A percentile compares a stretch with the other conserved stretches of the same genome.
Conservation (phyloP, 2,888 invertebrate species). For the Pyrocoelia pectoralis region DNA sequence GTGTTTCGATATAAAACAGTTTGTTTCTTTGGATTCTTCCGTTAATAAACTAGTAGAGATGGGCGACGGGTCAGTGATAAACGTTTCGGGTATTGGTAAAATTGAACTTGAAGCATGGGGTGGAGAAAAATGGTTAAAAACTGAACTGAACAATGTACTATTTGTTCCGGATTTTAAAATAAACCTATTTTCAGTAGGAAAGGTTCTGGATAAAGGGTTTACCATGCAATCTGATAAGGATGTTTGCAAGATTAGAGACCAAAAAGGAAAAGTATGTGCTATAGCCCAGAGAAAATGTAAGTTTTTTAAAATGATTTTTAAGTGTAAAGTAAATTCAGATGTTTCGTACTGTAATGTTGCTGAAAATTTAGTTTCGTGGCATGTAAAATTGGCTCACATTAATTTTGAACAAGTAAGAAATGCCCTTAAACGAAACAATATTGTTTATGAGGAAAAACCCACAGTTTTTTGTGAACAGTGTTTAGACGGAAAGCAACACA, state of each 20-base stretch:
- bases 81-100: too few relatives aligned
- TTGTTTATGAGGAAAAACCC: neutral
- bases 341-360: too few relatives aligned
- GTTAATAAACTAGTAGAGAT: neutral
- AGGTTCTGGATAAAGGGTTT: constrained; percentile 34
- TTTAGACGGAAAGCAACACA: constrained; percentile 10
- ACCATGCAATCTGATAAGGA: constrained; percentile 3
- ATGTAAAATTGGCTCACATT: constrained; percentile 11
- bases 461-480: constrained; percentile 7
- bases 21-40: neutral
- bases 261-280: too few relatives aligned
- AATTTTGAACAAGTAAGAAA: constrained; percentile 10
- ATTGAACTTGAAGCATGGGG: too few relatives aligned
- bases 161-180: constrained; percentile 30
- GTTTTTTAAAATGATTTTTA: too few relatives aligned
- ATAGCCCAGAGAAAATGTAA: too few relatives aligned
- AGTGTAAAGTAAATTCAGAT: too few relatives aligned
- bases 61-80: too few relatives aligned
- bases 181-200: too few relatives aligned
- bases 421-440: neutral
- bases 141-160: constrained; percentile 4
- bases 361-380: neutral
- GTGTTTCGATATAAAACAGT: constrained; percentile 17
- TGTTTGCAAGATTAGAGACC: too few relatives aligned
- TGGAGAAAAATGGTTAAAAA: too few relatives aligned